phyloP scores from a whole-genome alignment of 2,797 vertebrate species.

The Pogoniulus pusillus region DNA sequence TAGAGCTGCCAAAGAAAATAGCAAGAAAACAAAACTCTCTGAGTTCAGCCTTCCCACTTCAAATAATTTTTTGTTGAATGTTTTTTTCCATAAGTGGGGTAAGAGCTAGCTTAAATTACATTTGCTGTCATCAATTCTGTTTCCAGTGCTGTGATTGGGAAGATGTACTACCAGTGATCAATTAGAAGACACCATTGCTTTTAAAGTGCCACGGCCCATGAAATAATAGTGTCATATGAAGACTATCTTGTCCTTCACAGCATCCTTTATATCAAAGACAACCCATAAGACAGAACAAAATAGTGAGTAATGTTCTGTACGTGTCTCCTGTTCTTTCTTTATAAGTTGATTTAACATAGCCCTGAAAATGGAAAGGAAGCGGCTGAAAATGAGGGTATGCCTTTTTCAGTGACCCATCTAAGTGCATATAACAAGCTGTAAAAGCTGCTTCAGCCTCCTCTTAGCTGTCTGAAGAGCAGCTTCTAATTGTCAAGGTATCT shows the following conservation, averaged over 20 bases:
- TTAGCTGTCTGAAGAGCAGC: background rate
- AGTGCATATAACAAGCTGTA: background rate
- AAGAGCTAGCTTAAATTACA: slow-evolving; percentile 38
- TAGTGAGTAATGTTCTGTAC: background rate
- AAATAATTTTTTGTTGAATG: slow-evolving; percentile 39
- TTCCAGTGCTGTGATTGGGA: slow-evolving; percentile 33
- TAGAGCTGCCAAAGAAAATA: slow-evolving; percentile 53
- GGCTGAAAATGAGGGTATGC: background rate
- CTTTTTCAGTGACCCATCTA: background rate
- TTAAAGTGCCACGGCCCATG: slow-evolving; percentile 27
- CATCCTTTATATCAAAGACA: slow-evolving; percentile 20
- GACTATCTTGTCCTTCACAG: slow-evolving; percentile 23
- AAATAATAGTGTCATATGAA: background rate
- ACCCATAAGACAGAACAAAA: background rate
- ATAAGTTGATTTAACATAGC: background rate
- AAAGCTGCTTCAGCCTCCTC: background rate
- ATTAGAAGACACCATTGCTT: slow-evolving; percentile 52
- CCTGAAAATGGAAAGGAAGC: background rate
- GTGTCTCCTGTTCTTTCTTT: background rate
- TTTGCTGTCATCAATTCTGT: slow-evolving; percentile 44
- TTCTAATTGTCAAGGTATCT: background rate
- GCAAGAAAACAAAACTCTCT: slow-evolving; percentile 60
- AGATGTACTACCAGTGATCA: slow-evolving; percentile 58
- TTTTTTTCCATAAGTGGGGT: background rate
- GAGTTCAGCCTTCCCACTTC: slow-evolving; percentile 54